These are phyloP conservation scores for Rhinopomastus cyanomelas DNA, from an alignment of 2,113 vertebrate species.

Conservation along the genomic window DNA sequence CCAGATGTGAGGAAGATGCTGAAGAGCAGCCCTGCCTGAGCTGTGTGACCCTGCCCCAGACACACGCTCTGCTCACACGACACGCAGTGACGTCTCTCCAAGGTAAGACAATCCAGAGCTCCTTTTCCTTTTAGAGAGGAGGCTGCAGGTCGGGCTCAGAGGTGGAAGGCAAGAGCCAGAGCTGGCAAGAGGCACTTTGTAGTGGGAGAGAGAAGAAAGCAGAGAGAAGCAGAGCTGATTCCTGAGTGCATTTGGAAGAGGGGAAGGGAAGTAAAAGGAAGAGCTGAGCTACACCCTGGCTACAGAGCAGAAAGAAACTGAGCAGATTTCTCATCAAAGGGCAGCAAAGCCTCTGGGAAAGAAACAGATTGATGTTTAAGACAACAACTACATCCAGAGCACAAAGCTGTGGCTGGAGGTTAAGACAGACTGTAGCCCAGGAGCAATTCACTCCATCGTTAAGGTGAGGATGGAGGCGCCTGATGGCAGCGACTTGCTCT, in stretches of 20 bases:
- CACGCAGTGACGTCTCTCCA: not conserved
- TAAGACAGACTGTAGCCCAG: constrained; percentile 60
- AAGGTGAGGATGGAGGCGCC: no score
- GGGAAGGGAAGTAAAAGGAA: accelerated
- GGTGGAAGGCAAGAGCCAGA: not conserved
- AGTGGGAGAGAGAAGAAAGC: not conserved
- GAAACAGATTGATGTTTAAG: constrained; percentile 66
- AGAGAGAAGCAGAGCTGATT: constrained; percentile 17
- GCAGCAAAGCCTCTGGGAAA: constrained; percentile 47
- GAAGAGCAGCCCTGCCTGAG: not conserved
- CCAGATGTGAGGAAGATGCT: accelerated
- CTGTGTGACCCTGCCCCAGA: not conserved
- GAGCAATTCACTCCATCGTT: constrained; percentile 69
- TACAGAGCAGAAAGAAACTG: constrained; percentile 41
- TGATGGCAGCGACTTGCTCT: no score
- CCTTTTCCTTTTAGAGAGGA: not conserved
- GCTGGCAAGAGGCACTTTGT: not conserved
- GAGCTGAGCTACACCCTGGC: not conserved
- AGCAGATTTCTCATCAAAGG: constrained; percentile 60
- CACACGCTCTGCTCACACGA: not conserved
- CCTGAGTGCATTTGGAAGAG: not conserved
- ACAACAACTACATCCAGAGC: constrained; percentile 63
- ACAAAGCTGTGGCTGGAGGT: constrained; percentile 53
- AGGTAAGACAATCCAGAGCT: not conserved
- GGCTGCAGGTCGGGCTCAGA: not conserved